phyloP scores from a whole-genome alignment of 2,888 invertebrate genomes.

The Diadegma fenestrale region DNA sequence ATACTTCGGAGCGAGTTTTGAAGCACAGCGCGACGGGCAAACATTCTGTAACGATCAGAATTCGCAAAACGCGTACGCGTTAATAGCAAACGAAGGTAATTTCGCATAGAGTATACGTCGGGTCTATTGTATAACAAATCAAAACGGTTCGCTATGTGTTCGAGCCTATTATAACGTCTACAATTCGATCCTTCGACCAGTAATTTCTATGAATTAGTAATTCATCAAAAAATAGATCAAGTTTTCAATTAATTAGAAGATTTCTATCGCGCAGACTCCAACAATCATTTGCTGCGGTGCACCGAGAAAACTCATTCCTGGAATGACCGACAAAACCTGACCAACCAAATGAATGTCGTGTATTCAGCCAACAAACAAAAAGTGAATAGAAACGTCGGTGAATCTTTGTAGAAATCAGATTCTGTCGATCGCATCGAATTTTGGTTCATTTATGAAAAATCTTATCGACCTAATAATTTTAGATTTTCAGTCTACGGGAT shows the following conservation, averaged over 20 bases:
- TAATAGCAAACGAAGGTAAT: slow-evolving; percentile 68
- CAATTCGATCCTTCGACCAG: neutral
- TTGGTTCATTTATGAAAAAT: too few relatives aligned
- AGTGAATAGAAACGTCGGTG: too few relatives aligned
- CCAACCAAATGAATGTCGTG: too few relatives aligned
- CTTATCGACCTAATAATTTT: too few relatives aligned
- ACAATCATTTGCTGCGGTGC: too few relatives aligned
- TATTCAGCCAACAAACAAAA: too few relatives aligned
- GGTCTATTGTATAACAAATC: slow-evolving; percentile 13
- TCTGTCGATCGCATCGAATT: too few relatives aligned
- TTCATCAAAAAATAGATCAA: neutral
- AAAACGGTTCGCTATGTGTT: neutral
- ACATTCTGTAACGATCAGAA: slow-evolving; percentile 65
- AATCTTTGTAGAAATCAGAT: too few relatives aligned
- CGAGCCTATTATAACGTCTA: neutral
- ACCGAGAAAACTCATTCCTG: too few relatives aligned
- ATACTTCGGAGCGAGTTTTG: slow-evolving; percentile 64
- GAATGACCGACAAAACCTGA: too few relatives aligned
- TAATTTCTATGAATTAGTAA: neutral
- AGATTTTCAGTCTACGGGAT: too few relatives aligned
- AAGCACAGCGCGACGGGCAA: slow-evolving; percentile 49
- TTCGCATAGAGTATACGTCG: slow-evolving; percentile 33
- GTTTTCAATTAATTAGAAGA: neutral
- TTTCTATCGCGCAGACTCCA: neutral
- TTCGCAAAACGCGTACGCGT: slow-evolving; percentile 67